A percentile compares a stretch with the other conserved stretches of the same genome.
Conservation (phyloP, 2,888 invertebrate genomes). For the Steinernema hermaphroditum region DNA sequence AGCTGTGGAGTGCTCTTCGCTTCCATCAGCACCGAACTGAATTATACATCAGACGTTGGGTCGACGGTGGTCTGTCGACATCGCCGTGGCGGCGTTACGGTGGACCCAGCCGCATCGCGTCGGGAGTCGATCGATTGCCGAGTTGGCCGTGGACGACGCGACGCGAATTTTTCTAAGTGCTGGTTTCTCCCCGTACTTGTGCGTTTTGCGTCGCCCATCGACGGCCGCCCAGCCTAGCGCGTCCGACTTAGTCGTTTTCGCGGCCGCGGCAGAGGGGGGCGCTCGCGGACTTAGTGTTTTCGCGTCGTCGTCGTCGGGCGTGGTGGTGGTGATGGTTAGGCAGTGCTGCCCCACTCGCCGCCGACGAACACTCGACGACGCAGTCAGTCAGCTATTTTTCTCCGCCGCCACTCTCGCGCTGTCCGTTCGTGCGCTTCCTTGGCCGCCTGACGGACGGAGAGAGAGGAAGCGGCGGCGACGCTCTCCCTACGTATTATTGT, state of each 20-base stretch:
- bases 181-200: neutral
- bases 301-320: neutral
- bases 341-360: neutral
- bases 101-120: neutral
- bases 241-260: neutral
- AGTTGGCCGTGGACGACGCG: neutral
- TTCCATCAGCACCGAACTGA: no score
- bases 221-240: neutral
- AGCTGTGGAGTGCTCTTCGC: no score
- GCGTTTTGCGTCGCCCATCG: neutral
- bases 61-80: no score
- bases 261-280: neutral
- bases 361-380: neutral
- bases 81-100: no score
- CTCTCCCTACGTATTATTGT: neutral
- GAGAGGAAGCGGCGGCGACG: neutral
- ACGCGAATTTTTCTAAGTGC: constrained; percentile 11
- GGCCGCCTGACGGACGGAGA: neutral
- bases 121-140: constrained; percentile 1
- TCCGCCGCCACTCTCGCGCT: neutral
- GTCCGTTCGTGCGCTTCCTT: neutral
- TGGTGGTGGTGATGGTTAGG: neutral
- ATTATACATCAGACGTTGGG: no score
- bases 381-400: constrained; percentile 10
- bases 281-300: neutral